phyloP scores from a whole-genome alignment of 2,797 vertebrate genomes.

The Lophius americanus region DNA sequence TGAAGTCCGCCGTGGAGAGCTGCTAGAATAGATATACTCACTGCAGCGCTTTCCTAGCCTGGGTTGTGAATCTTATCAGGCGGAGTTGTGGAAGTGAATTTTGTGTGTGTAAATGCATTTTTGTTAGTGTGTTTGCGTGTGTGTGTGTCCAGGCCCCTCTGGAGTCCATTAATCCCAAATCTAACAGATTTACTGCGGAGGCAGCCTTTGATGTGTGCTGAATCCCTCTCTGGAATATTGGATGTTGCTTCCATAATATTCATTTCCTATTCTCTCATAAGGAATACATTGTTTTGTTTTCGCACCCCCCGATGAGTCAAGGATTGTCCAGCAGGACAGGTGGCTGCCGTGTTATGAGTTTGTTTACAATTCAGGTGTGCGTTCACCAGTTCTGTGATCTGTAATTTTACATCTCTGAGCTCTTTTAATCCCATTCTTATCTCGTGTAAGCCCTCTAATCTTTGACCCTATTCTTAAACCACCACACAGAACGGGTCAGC shows the following conservation, averaged over 20 bases:
- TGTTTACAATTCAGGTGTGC: conserved; percentile 78
- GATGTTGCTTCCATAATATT: conserved; percentile 67
- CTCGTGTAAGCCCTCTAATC: conserved; percentile 82
- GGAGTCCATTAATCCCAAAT: conserved; percentile 83
- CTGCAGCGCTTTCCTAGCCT: conserved; percentile 66
- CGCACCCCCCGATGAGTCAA: neutral
- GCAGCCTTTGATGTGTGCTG: conserved; percentile 77
- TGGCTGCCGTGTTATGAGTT: conserved; percentile 65
- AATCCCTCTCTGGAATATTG: conserved; percentile 78
- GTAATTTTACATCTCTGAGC: conserved; percentile 84
- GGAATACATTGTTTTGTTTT: conserved; percentile 55
- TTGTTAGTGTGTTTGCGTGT: conserved; percentile 10
- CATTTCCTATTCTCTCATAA: conserved; percentile 58
- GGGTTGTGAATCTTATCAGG: conserved; percentile 73
- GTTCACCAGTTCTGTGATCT: conserved; percentile 76
- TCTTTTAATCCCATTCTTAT: conserved; percentile 85
- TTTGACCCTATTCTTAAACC: conserved; percentile 86
- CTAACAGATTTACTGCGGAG: conserved; percentile 78
- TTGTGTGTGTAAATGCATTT: conserved; percentile 28
- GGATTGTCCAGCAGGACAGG: conserved; percentile 66
- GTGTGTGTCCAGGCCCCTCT: conserved; percentile 73
- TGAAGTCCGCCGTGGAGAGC: conserved; percentile 48
- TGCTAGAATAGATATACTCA: conserved; percentile 64
- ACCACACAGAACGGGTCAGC: conserved; percentile 63
- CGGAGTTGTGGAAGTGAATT: conserved; percentile 64